These are phyloP conservation scores for Sabellastarte sp. DNA, from an alignment of 2,888 invertebrate species.

Conservation along the genomic window DNA sequence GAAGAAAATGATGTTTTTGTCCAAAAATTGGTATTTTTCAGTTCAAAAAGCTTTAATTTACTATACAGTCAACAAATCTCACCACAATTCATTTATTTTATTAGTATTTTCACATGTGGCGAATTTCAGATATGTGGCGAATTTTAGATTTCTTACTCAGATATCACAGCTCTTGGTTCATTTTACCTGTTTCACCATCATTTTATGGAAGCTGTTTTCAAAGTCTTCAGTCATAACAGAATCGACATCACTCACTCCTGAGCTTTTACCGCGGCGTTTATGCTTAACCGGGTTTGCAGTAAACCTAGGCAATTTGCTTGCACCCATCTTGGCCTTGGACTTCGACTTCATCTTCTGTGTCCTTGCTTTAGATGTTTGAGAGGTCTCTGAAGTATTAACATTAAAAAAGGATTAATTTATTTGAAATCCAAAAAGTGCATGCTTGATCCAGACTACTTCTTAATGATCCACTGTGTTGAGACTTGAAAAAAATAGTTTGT, in stretches of 20 bases:
- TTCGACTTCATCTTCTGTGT: not conserved
- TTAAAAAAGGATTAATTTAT: not conserved
- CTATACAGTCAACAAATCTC: too few species aligned
- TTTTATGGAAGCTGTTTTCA: conserved; percentile 33
- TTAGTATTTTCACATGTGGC: too few species aligned
- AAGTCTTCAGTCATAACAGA: conserved; percentile 43
- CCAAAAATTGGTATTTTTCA: too few species aligned
- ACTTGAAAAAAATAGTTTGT: too few species aligned
- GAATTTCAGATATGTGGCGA: too few species aligned
- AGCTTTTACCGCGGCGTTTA: not conserved
- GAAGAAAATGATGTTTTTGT: too few species aligned
- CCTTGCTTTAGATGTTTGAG: not conserved
- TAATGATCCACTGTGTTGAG: too few species aligned
- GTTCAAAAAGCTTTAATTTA: too few species aligned
- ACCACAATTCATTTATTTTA: too few species aligned
- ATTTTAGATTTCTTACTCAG: too few species aligned
- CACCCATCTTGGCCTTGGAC: not conserved
- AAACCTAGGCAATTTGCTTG: not conserved
- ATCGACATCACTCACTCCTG: conserved; percentile 33
- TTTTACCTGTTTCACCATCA: not conserved
- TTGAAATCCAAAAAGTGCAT: too few species aligned
- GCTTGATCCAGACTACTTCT: not conserved
- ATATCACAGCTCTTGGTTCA: too few species aligned
- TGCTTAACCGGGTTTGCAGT: not conserved
- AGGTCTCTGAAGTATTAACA: not conserved